A percentile compares a stretch with the other conserved stretches of the same genome.
phyloP scores from a whole-genome alignment of 92 coral and sea anemone species.

The Micromussa lordhowensis region DNA sequence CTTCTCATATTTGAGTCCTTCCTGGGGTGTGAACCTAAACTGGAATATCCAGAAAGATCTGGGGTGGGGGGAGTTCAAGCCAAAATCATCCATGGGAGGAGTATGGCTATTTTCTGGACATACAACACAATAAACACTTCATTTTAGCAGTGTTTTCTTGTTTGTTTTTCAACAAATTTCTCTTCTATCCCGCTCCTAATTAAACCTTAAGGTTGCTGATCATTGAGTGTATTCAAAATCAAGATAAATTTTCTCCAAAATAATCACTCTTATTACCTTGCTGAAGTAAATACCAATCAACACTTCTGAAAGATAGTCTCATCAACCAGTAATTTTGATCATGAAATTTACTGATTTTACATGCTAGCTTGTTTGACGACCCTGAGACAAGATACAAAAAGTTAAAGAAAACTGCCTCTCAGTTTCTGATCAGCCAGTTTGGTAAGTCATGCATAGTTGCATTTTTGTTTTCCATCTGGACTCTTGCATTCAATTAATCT shows the following conservation, averaged over 20 bases:
- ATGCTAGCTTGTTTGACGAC: slow-evolving; percentile 90
- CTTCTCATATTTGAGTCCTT: no score
- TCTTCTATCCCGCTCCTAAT: no score
- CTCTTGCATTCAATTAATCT: not conserved
- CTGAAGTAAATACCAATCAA: not conserved
- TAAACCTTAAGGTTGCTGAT: no score
- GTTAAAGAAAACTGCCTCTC: slow-evolving; percentile 82
- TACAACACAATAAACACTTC: no score
- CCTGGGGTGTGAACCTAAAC: no score
- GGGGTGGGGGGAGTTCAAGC: no score
- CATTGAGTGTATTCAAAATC: not conserved
- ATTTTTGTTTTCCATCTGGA: not conserved
- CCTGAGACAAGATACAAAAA: slow-evolving; percentile 90
- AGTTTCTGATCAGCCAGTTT: slow-evolving; percentile 94
- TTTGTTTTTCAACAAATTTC: no score
- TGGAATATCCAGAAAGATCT: no score
- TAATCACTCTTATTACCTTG: not conserved
- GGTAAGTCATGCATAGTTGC: slow-evolving; percentile 65
- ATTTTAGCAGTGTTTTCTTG: no score
- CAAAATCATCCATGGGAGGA: no score
- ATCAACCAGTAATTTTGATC: not conserved
- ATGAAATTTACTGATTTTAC: not conserved
- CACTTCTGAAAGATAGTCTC: not conserved
- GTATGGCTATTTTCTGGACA: no score
- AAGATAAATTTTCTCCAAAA: not conserved